phyloP scores from a whole-genome alignment of 2,113 vertebrate species.

The Grallaria varia region DNA sequence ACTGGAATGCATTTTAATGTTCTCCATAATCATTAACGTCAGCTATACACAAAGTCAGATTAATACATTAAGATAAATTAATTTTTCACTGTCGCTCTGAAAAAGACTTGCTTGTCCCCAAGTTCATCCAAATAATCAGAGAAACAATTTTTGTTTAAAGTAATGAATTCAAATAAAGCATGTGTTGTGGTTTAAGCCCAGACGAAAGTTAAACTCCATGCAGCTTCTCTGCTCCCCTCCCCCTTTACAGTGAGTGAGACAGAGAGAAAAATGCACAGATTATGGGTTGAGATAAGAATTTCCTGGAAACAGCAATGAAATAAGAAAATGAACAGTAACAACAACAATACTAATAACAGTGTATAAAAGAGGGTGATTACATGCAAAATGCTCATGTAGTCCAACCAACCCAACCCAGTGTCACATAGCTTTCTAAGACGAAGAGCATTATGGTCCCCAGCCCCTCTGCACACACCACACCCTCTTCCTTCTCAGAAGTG shows the following conservation, averaged over 20 bases:
- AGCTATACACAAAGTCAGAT: background rate
- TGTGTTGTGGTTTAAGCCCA: background rate
- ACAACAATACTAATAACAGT: background rate
- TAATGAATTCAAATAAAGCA: background rate
- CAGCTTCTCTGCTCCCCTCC: background rate
- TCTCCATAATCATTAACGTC: background rate
- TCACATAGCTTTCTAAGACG: background rate
- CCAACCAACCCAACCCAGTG: too few species aligned
- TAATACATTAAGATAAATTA: background rate
- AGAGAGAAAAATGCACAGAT: background rate
- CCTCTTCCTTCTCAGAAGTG: background rate
- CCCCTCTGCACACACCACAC: rapidly evolving
- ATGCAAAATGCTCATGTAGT: background rate
- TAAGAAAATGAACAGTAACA: background rate
- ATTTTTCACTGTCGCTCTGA: background rate
- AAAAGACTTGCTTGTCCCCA: background rate
- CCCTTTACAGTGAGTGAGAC: background rate
- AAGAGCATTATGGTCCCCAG: background rate
- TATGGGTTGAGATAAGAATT: background rate
- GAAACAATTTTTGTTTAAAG: background rate
- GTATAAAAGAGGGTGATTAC: background rate
- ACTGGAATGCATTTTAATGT: background rate
- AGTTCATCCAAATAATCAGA: background rate
- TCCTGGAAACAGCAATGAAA: background rate
- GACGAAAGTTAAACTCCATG: background rate